Base-by-base conservation (phyloP, 2,113 vertebrate genomes). In the Anguilla japonica region DNA sequence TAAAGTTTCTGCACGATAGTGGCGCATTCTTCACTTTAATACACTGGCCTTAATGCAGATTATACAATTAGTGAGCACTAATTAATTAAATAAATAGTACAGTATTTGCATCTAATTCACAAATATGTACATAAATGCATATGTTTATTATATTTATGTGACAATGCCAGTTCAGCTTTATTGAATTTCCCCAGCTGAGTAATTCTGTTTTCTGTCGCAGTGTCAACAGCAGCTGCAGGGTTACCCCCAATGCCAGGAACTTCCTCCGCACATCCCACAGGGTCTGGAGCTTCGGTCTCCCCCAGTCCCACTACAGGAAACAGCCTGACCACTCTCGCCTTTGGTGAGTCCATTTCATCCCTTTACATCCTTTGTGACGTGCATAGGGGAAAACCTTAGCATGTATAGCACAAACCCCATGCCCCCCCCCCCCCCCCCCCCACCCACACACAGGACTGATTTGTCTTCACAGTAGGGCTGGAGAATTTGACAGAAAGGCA, bases 241-340 rank as follows among this genome's bases (percentile, higher is more conserved):
- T 41, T 34, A 2, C 22, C 85, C 41, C 26, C 78, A 2, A 43
- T 20, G 26, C 50, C 26, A 29, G 20, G 40, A 8, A n/a, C 41
- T 2, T 78, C 78, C 3, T 8, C n/a, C 6, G 40, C 13, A 15
- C n/a, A 20, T 50, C 8, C 46, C 13, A 5, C 43, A 0, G 43
- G 41, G 16, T 41, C 56, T 0, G 41, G 39, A 2, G 41, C 0
- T 22, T 41, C 53, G 1, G 29, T 50, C 1, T 14, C 29, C 26
- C 83, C 88, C 26, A 67, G 79, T 34, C 60, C 60, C 3, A 18
- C 79, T 8, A 46, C 86, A 40, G 85, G 56, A 39, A 87, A 81
- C 50, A 89, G 85, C 22, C 92, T 93, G 34, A 91, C 88, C 43
- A 85, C 87, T 82, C 84, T 93, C 11, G 90, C 92, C 34, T 93